Conservation (phyloP, 2,113 vertebrate species). For the Heterotilapia buettikoferi region DNA sequence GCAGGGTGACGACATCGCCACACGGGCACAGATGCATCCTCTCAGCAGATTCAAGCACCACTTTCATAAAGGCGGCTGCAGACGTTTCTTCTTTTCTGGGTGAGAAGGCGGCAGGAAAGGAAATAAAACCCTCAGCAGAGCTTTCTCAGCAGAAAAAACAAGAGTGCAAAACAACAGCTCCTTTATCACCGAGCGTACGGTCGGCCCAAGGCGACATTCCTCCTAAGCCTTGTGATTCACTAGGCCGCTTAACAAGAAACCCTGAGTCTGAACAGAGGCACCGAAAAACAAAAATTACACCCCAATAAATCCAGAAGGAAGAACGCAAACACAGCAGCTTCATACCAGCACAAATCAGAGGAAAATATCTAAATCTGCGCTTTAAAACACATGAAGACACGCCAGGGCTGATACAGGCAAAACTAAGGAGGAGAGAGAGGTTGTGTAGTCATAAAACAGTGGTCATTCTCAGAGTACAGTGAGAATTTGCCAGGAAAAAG, state of each 20-base stretch:
- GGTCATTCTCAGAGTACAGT: neutral
- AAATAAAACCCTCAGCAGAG: conserved; percentile 15
- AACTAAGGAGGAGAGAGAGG: neutral
- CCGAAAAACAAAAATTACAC: neutral
- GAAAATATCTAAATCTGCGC: neutral
- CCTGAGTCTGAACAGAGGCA: neutral
- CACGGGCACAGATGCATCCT: neutral
- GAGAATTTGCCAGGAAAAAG: neutral
- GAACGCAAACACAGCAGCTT: neutral
- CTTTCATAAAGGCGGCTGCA: neutral
- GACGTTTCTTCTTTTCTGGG: conserved; percentile 5
- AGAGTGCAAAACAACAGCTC: conserved; percentile 44
- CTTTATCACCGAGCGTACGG: conserved; percentile 31
- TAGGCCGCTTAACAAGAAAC: conserved; percentile 15
- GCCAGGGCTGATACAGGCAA: neutral
- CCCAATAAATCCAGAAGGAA: neutral
- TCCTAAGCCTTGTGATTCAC: conserved; percentile 55
- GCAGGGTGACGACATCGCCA: neutral
- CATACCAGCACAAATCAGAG: neutral
- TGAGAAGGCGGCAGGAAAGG: conserved; percentile 14
- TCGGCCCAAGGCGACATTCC: conserved; percentile 57
- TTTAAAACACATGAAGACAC: neutral
- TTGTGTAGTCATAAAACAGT: neutral
- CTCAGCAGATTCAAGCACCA: neutral
- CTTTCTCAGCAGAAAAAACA: conserved; percentile 52